Evolutionary conservation across 2,888 invertebrate genomes (phyloP).

Genomic region (Agapetus fuscipes): DNA sequence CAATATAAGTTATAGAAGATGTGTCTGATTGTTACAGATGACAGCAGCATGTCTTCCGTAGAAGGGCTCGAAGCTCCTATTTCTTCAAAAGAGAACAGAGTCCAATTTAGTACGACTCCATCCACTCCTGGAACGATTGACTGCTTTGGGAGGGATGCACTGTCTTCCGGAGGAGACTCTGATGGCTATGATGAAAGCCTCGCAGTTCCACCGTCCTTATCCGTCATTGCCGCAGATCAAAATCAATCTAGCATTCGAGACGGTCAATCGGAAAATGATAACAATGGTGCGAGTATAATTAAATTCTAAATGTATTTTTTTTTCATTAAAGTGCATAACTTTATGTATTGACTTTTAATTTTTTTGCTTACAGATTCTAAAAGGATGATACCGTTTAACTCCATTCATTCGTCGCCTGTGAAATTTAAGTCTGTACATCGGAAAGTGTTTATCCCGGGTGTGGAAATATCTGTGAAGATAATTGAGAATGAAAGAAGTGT

Average conservation of each 20-base stretch:
- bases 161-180: conserved; percentile 38
- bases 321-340: background rate
- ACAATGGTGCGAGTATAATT: conserved; percentile 24
- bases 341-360: background rate
- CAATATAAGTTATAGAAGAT: too few relatives aligned
- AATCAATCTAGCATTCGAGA: background rate
- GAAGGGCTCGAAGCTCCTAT: conserved; percentile 1
- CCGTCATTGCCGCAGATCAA: conserved; percentile 41
- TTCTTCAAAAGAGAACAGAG: background rate
- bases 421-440: conserved; percentile 67
- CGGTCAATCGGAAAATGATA: conserved; percentile 24
- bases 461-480: conserved; percentile 67
- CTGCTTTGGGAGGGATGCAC: conserved; percentile 8
- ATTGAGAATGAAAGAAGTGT: conserved; percentile 70
- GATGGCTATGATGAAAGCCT: conserved; percentile 69
- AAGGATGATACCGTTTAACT: conserved; percentile 41
- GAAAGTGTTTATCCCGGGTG: conserved; percentile 72
- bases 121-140: conserved; percentile 6
- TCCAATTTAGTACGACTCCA: conserved; percentile 2
- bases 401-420: conserved; percentile 55
- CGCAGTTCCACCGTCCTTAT: conserved; percentile 66
- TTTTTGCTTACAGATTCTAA: background rate
- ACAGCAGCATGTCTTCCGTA: conserved; percentile 5
- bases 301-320: background rate
- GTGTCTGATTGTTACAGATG: too few relatives aligned